A percentile compares a stretch with the other conserved stretches of the same genome.
Conservation (phyloP, 2,797 vertebrate species). For the Falco peregrinus region DNA sequence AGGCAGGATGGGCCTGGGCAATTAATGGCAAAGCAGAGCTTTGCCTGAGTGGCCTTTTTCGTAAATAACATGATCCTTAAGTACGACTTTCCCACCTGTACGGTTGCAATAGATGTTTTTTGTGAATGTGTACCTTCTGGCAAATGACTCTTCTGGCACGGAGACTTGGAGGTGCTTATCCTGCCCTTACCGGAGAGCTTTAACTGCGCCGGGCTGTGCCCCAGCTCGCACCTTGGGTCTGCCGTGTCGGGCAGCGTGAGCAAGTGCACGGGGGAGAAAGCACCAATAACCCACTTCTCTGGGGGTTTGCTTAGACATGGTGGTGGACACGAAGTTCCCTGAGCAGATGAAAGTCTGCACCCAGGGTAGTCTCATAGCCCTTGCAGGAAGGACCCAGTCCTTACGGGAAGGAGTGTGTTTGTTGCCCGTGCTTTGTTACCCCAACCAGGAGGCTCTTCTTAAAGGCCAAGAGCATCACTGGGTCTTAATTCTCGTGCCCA, state of each 20-base stretch:
- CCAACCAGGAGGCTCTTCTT: not conserved
- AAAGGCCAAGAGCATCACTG: not conserved
- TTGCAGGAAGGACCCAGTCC: not conserved
- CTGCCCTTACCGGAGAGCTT: not conserved
- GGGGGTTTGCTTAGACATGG: not conserved
- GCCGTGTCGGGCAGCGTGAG: rapidly evolving
- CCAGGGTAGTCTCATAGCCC: not conserved
- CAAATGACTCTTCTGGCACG: not conserved
- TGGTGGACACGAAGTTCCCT: not conserved
- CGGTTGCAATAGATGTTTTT: not conserved
- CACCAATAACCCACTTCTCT: rapidly evolving
- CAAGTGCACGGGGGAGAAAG: not conserved
- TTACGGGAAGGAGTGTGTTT: rapidly evolving
- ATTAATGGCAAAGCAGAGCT: not conserved
- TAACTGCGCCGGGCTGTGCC: not conserved
- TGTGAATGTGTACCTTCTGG: not conserved
- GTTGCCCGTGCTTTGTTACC: not conserved
- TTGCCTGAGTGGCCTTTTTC: not conserved
- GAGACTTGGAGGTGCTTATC: not conserved
- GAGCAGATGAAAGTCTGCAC: not conserved
- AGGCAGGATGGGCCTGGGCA: not conserved
- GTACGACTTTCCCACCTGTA: not conserved
- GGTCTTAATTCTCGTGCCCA: not conserved
- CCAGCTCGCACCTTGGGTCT: too few species aligned
- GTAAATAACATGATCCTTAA: not conserved